phyloP scores from a whole-genome alignment of 1,140 invertebrate genomes.

The Zaprionus capensis region DNA sequence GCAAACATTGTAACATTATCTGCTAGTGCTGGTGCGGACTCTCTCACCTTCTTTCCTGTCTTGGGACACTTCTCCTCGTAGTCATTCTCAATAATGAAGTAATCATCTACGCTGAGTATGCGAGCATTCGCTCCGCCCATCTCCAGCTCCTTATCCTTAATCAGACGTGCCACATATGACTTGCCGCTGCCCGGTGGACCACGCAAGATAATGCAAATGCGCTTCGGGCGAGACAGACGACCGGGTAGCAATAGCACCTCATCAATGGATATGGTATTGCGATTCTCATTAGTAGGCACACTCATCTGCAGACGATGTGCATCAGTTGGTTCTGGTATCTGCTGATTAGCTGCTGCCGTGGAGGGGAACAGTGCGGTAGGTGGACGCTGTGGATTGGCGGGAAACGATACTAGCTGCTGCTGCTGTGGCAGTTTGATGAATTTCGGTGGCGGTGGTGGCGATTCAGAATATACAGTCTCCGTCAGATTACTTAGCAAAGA shows the following conservation, averaged over 20 bases:
- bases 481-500: slow-evolving; percentile 32
- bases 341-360: slow-evolving; percentile 59
- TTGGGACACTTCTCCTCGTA: slow-evolving; percentile 90
- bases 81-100: slow-evolving; percentile 96
- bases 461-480: slow-evolving; percentile 6
- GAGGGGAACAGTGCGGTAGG: slow-evolving; percentile 61
- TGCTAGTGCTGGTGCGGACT: no score
- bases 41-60: slow-evolving; percentile 90
- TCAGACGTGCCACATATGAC: slow-evolving; percentile 91
- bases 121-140: slow-evolving; percentile 88
- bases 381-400: slow-evolving; percentile 38
- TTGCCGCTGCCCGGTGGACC: slow-evolving; percentile 95
- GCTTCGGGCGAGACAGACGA: slow-evolving; percentile 88
- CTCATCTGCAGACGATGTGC: slow-evolving; percentile 52
- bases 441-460: slow-evolving; percentile 56
- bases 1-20: not conserved
- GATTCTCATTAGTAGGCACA: slow-evolving; percentile 69
- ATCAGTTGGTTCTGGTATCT: slow-evolving; percentile 23
- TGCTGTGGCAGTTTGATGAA: not conserved
- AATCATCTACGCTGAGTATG: slow-evolving; percentile 97
- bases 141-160: slow-evolving; percentile 88
- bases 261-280: slow-evolving; percentile 89
- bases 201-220: slow-evolving; percentile 95
- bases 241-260: slow-evolving; percentile 88
- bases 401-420: slow-evolving; percentile 2